These are phyloP conservation scores for Drepana falcataria DNA, from an alignment of 2,888 invertebrate genomes.

Conservation along the genomic window DNA sequence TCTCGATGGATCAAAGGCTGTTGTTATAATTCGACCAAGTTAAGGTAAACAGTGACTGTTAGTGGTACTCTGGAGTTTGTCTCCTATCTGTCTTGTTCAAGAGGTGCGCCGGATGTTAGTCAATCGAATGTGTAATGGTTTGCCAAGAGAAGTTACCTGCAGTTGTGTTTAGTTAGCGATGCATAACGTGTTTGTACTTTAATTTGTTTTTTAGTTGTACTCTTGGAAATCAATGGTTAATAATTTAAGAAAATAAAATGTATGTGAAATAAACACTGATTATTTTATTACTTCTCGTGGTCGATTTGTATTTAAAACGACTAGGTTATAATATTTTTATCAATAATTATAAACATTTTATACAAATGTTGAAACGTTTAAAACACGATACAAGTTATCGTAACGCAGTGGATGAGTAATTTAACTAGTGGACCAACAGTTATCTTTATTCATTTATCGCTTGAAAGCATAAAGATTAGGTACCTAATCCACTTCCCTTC, in stretches of 20 bases:
- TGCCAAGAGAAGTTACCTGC: conserved; percentile 79
- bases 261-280: conserved; percentile 64
- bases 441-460: no score
- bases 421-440: no score
- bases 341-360: no score
- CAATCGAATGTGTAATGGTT: conserved; percentile 69
- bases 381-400: no score
- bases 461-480: no score
- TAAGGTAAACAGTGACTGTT: conserved; percentile 53
- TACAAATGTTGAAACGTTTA: no score
- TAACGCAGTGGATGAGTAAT: no score
- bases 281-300: conserved; percentile 23
- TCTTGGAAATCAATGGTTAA: conserved; percentile 80
- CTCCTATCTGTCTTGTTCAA: conserved; percentile 51
- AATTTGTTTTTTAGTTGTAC: conserved; percentile 79
- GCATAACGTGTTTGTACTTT: conserved; percentile 79
- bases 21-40: conserved; percentile 66
- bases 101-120: conserved; percentile 74
- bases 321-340: no score
- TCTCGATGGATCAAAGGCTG: conserved; percentile 64
- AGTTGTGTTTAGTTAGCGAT: conserved; percentile 77
- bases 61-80: conserved; percentile 37
- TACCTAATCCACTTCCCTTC: no score
- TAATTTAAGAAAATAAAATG: conserved; percentile 79
- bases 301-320: no score